These are phyloP conservation scores for Hestina assimilis DNA, from an alignment of 1,140 invertebrate species.

Conservation along the genomic window DNA sequence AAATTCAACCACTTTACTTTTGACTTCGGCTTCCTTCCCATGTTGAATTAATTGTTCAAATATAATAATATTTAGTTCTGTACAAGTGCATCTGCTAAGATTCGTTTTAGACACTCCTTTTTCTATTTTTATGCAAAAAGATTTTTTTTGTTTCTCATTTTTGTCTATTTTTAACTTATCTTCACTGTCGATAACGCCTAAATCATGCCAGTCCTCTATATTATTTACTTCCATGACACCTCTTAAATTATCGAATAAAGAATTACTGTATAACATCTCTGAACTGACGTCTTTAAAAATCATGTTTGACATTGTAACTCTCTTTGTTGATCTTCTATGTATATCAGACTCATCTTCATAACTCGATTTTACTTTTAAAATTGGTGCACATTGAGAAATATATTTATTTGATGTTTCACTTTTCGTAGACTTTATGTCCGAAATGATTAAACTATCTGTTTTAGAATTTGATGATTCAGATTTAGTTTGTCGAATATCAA, in stretches of 20 bases:
- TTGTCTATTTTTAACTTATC: conserved; percentile 34
- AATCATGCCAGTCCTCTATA: conserved; percentile 49
- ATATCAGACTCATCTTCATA: conserved; percentile 16
- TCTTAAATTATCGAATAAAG: conserved; percentile 52
- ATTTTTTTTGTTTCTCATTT: conserved; percentile 31
- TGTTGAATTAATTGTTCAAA: conserved; percentile 61
- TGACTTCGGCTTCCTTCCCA: conserved; percentile 59
- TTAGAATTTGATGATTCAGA: conserved; percentile 18
- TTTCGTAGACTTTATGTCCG: conserved; percentile 3
- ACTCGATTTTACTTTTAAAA: conserved; percentile 41
- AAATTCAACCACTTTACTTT: conserved; percentile 66
- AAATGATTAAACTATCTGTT: conserved; percentile 18
- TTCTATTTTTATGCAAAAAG: conserved; percentile 51
- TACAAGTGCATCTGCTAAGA: conserved; percentile 58
- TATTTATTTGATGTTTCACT: conserved; percentile 13
- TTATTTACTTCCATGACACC: conserved; percentile 43
- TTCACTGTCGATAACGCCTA: conserved; percentile 54
- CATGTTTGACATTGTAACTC: conserved; percentile 51
- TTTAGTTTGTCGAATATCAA: conserved; percentile 14
- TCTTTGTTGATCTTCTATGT: conserved; percentile 41
- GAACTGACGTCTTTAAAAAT: conserved; percentile 38
- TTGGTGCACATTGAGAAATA: conserved; percentile 30
- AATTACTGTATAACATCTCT: conserved; percentile 24
- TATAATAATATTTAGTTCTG: conserved; percentile 58
- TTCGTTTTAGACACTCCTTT: conserved; percentile 56